Evolutionary conservation across 2,797 vertebrate genomes (phyloP).

Genomic region (Scomberomorus guttatus): DNA sequence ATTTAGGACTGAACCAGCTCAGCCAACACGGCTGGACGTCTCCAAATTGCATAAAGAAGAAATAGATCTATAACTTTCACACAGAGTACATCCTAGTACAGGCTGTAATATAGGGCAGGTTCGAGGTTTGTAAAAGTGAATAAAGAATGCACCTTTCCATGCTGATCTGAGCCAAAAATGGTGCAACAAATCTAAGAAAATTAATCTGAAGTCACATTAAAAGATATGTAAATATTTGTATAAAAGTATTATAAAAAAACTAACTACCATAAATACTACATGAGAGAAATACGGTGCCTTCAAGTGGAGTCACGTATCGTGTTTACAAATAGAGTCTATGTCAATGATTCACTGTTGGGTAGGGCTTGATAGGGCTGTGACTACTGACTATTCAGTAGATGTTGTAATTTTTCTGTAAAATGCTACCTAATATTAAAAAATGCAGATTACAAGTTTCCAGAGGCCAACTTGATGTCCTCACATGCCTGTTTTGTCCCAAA

Average conservation of each 20-base stretch:
- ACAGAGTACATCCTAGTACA: background rate
- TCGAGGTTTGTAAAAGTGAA: background rate
- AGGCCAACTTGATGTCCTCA: too few relatives aligned
- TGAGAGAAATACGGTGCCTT: background rate
- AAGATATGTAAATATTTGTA: background rate
- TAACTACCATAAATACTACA: background rate
- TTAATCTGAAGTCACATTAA: background rate
- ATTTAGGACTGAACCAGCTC: slow-evolving; percentile 43
- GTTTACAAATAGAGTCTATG: background rate
- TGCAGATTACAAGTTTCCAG: too few relatives aligned
- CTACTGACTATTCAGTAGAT: background rate
- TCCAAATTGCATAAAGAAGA: slow-evolving; percentile 39
- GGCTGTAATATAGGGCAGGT: background rate
- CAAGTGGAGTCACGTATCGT: background rate
- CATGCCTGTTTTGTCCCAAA: too few relatives aligned
- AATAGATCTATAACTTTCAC: slow-evolving; percentile 54
- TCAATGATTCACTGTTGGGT: background rate
- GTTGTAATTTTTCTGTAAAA: too few relatives aligned
- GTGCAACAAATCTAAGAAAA: too few relatives aligned
- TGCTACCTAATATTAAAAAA: too few relatives aligned
- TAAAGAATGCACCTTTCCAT: background rate
- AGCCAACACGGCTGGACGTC: background rate
- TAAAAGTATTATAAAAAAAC: too few relatives aligned
- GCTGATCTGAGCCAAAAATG: background rate
- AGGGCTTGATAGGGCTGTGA: background rate